Evolutionary conservation across 30 jellyfish, hydroid and myxozoan species (phyloP).

Genomic region (Aurelia aurita): DNA sequence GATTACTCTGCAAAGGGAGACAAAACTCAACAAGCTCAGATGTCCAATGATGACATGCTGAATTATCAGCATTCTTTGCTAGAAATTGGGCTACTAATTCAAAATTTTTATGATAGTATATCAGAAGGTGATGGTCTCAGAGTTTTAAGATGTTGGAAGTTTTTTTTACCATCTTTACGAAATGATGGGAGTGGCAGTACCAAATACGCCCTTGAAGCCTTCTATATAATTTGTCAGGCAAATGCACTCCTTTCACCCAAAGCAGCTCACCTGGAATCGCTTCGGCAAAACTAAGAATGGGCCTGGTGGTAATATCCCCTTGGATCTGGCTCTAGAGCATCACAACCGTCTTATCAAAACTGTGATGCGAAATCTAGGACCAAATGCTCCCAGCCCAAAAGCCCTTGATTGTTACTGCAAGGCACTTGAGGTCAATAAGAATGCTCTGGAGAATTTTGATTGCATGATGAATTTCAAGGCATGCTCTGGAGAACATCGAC

Average conservation of each 20-base stretch:
- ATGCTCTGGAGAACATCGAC: constrained; percentile 25
- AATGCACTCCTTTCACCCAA: constrained; percentile 44
- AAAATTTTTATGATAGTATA: constrained; percentile 18
- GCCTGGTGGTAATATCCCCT: constrained; percentile 36
- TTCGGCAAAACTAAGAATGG: constrained; percentile 22
- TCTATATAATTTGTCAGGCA: background rate
- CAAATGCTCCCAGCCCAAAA: background rate
- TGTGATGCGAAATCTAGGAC: constrained; percentile 30
- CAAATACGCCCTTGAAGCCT: constrained; percentile 34
- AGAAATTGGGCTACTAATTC: constrained; percentile 17
- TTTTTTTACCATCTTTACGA: background rate
- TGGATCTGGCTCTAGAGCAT: constrained; percentile 45
- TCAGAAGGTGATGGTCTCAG: constrained; percentile 39
- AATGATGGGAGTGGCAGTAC: constrained; percentile 32
- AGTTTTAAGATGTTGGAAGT: constrained; percentile 16
- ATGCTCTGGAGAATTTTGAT: constrained; percentile 20
- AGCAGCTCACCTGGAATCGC: constrained; percentile 54
- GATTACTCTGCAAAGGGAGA: background rate
- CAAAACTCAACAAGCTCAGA: background rate
- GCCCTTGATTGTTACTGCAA: constrained; percentile 26
- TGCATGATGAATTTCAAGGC: background rate
- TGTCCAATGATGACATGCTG: constrained; percentile 10
- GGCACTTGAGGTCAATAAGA: constrained; percentile 15
- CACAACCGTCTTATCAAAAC: constrained; percentile 4
- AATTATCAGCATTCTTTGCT: constrained; percentile 49